Conservation (phyloP, 2,797 vertebrate species). For the Enoplosus armatus region DNA sequence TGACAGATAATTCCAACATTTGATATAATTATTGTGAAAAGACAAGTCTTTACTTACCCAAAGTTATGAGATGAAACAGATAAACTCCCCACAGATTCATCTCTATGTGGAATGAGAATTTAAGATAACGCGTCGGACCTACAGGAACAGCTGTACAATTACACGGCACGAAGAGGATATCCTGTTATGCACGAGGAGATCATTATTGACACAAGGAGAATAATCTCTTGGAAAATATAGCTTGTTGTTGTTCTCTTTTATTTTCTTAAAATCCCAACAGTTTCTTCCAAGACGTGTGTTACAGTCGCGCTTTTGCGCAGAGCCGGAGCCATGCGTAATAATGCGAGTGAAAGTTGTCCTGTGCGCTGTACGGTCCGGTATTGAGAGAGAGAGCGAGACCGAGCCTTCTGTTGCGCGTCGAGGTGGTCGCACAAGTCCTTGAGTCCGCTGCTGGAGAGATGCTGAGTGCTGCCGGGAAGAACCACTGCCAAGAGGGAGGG, state of each 20-base stretch:
- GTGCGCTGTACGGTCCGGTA: conserved; percentile 41
- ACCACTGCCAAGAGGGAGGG: conserved; percentile 28
- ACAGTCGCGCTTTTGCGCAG: conserved; percentile 48
- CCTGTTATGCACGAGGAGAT: conserved; percentile 48
- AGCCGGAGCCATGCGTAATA: conserved; percentile 63
- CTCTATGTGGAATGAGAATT: conserved; percentile 44
- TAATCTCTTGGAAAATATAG: conserved; percentile 15
- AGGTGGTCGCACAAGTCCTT: conserved; percentile 47
- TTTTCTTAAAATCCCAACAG: conserved; percentile 56
- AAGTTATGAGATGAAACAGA: conserved; percentile 83
- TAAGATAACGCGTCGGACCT: conserved; percentile 50
- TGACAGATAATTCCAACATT: background rate
- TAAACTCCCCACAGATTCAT: conserved; percentile 87
- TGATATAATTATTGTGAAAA: background rate
- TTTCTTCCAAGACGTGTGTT: conserved; percentile 32
- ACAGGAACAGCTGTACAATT: conserved; percentile 51
- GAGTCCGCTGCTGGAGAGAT: conserved; percentile 63
- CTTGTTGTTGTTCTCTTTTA: conserved; percentile 3
- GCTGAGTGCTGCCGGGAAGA: conserved; percentile 59
- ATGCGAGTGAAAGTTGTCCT: conserved; percentile 66
- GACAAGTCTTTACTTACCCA: conserved; percentile 78
- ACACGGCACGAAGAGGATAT: conserved; percentile 50
- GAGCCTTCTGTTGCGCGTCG: conserved; percentile 57
- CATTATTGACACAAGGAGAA: conserved; percentile 44
- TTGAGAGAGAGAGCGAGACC: conserved; percentile 13